Base-by-base conservation (phyloP, 2,797 vertebrate genomes). In the Pitangus sulphuratus region DNA sequence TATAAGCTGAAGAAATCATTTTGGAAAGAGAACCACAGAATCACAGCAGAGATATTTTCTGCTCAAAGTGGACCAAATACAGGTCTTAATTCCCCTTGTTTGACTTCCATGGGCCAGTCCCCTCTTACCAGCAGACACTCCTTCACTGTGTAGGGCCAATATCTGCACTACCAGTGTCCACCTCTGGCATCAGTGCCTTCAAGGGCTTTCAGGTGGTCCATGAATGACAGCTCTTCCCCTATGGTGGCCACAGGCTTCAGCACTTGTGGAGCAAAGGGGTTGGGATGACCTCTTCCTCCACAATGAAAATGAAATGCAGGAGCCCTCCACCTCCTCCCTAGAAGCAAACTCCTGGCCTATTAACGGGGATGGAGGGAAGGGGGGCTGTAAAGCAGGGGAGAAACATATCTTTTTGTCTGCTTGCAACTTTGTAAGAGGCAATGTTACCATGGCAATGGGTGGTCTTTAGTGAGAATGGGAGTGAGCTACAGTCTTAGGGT, bases 401-500 rank as follows among this genome's bases (percentile, higher is more conserved):
- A 93, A 92, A 93, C 77, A 15, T 93, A 96, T 74, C 87, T 96
- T 77, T 95, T 68, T 96, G 89, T 89, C 64, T 94, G 89, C 90
- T 92, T 85, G 75, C 75, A 95, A 96, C 78, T 97, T 96, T 92
- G 84, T 75, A 90, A 93, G 86, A 95, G 75, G 93, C 86, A 94
- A 95, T 87, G 95, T 97, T 96, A 92, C 96, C 95, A 97, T 97
- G 96, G 95, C 81, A 95, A 97, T 96, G 77, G 90, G 96, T 97
- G 94, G 94, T 94, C 95, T 95, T 95, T 78, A 90, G 78, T 31
- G 39, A 94, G 84, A 94, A 90, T 30, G n/a, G 30, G 75, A 93
- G 48, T 21, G 78, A 93, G 84, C 68, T 87, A 40, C 70, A 85
- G 53, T 83, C 45, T 77, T 57, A 87, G 68, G 20, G 53, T 61